Conservation (phyloP, 2,888 invertebrate species). For the Harmothoe impar region DNA sequence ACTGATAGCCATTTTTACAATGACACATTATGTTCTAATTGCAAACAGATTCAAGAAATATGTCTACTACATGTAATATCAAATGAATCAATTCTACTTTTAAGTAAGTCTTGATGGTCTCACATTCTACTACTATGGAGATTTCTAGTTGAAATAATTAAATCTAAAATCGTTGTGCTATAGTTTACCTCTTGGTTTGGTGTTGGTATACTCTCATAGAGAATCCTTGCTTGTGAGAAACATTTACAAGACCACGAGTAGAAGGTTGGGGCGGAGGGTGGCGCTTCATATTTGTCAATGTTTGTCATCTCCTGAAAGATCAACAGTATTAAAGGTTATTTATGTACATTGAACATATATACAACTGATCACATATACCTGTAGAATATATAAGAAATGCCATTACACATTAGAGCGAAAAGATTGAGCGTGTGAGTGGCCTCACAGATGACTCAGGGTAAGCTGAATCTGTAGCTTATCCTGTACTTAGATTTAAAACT, state of each 20-base stretch:
- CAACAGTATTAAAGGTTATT: background rate
- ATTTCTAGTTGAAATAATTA: too few relatives aligned
- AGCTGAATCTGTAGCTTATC: too few relatives aligned
- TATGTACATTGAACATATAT: background rate
- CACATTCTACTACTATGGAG: too few relatives aligned
- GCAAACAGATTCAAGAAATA: background rate
- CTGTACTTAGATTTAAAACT: too few relatives aligned
- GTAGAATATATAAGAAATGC: too few relatives aligned
- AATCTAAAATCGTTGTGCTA: background rate
- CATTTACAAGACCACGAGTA: constrained; percentile 94
- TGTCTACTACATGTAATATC: background rate
- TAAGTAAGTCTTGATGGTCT: too few relatives aligned
- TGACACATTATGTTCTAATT: background rate
- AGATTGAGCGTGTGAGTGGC: too few relatives aligned
- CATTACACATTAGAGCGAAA: too few relatives aligned
- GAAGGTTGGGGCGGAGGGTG: constrained; percentile 81
- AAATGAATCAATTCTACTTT: too few relatives aligned
- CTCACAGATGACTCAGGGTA: too few relatives aligned
- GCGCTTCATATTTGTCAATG: constrained; percentile 77
- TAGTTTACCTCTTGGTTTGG: constrained; percentile 82
- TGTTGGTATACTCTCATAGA: constrained; percentile 92
- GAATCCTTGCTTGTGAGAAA: constrained; percentile 94
- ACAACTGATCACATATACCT: background rate
- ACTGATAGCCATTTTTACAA: background rate
- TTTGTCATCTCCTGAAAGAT: constrained; percentile 91